Conservation (phyloP, 2,888 invertebrate genomes). For the Hirtodrosophila histrioides region DNA sequence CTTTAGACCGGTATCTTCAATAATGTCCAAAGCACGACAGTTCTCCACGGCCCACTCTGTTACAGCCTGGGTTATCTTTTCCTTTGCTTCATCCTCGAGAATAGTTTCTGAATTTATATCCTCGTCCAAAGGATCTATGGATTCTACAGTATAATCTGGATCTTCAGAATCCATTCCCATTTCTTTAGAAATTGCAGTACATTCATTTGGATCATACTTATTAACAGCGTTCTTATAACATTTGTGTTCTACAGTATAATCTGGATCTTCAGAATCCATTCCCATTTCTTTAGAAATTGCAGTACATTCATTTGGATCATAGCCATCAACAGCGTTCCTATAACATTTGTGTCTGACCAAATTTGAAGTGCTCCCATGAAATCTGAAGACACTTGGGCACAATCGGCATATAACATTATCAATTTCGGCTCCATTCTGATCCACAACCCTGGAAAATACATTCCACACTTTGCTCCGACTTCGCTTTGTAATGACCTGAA, state of each 20-base stretch:
- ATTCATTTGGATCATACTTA: too few relatives aligned
- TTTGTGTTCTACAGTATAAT: too few relatives aligned
- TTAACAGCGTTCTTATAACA: too few relatives aligned
- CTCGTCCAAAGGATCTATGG: neutral
- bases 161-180: neutral
- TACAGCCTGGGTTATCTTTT: neutral
- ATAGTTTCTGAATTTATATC: neutral
- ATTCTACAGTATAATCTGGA: neutral
- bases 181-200: too few relatives aligned
- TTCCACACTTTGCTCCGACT: slow-evolving; percentile 18
- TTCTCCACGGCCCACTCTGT: slow-evolving; percentile 7
- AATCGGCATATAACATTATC: slow-evolving; percentile 9
- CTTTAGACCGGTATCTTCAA: neutral
- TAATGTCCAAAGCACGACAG: neutral
- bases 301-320: neutral
- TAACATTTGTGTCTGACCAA: slow-evolving; percentile 18
- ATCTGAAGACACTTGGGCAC: slow-evolving; percentile 14
- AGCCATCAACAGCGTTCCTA: neutral
- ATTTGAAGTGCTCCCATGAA: slow-evolving; percentile 14
- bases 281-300: too few relatives aligned
- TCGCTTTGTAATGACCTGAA: slow-evolving; percentile 6
- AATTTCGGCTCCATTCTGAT: slow-evolving; percentile 10
- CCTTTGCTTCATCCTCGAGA: neutral
- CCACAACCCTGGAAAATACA: slow-evolving; percentile 11
- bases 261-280: too few relatives aligned